Base-by-base conservation (phyloP, 1,140 invertebrate species). In the Ooceraea biroi region DNA sequence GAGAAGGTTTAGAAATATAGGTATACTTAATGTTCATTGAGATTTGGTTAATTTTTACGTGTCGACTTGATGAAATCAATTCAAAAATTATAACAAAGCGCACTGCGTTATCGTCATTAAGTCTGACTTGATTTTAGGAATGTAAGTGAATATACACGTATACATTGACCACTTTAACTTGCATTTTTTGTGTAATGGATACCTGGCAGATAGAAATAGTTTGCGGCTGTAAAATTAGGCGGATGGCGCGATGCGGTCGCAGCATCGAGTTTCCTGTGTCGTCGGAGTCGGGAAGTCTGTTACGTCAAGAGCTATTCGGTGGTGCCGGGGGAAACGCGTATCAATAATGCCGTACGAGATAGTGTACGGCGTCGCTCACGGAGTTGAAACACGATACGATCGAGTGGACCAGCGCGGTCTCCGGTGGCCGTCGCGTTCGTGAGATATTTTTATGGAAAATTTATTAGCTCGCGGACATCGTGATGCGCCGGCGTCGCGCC, bases 311-410 rank as follows among this genome's bases (percentile, higher is more conserved):
- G 61, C 82, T 44, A 57, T 78, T 68, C 57, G 61, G 25, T 41
- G 46, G 7, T 60, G 17, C 19, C 41, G 44, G 25, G 10, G 63
- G 46, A 41, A 44, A 84, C 46, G 50, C 61, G 73, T 78, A 68
- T 84, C 82, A 65, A 84, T 84, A 84, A 83, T 83, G 82, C 74
- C 41, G 50, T 7, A 7, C 36, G 36, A 36, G 82, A 84, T 84
- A 78, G 61, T 73, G 44, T 68, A 63, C 17, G 50, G 60, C 7
- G 44, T 14, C 52, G 48, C 61, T 78, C 61, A 66, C 82, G 48
- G 19, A 74, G 60, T 36, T 78, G 73, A 84, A 78, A 84, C 52
- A 46, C 48, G 82, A 84, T 84, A 84, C 50, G 73, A 84, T 78
- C 73, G 52, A 84, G 52, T 77, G 73, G 72, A 78, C 60, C 36